Evolutionary conservation across 92 coral and sea anemone genomes (phyloP).

Genomic region (Epizoanthus illoricatus): DNA sequence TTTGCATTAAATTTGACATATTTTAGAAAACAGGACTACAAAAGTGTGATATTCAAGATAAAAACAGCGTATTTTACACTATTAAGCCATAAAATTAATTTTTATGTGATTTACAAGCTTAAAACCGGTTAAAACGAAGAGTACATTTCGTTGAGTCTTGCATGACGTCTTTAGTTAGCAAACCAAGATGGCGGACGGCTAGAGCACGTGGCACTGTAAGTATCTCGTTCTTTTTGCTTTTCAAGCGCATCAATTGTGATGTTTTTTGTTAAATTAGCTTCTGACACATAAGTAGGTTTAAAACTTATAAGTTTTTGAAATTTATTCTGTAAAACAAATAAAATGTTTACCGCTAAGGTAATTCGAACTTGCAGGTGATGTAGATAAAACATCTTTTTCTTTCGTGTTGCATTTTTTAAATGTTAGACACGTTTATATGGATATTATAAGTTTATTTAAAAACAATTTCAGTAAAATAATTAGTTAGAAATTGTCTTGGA

Average conservation of each 20-base stretch:
- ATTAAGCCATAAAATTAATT: conserved; percentile 11
- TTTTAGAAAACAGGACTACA: conserved; percentile 2
- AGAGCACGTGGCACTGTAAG: conserved; percentile 32
- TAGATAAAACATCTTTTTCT: conserved; percentile 2
- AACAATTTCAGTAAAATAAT: conserved; percentile 16
- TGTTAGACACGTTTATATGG: conserved; percentile 2
- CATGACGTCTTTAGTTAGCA: conserved; percentile 21
- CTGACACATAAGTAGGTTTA: conserved; percentile 17
- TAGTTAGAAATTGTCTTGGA: conserved; percentile 12
- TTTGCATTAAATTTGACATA: conserved; percentile 5
- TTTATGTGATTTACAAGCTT: conserved; percentile 9
- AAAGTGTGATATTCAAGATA: conserved; percentile 5
- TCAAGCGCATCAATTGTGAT: conserved; percentile 18
- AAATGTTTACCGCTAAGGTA: background rate
- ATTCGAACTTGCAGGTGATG: conserved; percentile 4
- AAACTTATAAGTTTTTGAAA: conserved; percentile 10
- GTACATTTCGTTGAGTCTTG: conserved; percentile 23
- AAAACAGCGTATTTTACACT: conserved; percentile 8
- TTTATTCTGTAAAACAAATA: conserved; percentile 3
- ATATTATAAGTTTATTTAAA: conserved; percentile 14
- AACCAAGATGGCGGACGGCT: conserved; percentile 34
- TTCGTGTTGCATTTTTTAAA: conserved; percentile 4
- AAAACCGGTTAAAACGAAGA: conserved; percentile 5
- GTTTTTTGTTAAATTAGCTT: conserved; percentile 19
- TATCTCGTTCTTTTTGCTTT: conserved; percentile 17